Evolutionary conservation across 2,113 vertebrate species (phyloP), one percentile per base, ranked within the genome.

Genomic region (Pica pica): DNA sequence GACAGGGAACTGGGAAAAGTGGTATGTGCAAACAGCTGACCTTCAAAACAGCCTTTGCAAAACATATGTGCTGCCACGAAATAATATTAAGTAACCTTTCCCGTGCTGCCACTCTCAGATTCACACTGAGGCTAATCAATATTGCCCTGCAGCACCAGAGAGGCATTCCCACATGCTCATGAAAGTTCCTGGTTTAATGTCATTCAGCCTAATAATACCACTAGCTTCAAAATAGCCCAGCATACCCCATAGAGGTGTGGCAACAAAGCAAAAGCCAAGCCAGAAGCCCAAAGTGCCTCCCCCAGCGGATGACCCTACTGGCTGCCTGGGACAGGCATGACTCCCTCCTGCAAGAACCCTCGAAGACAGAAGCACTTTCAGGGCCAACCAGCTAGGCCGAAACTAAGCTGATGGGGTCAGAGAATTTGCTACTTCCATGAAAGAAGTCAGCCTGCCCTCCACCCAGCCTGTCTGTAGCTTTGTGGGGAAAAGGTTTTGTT

Each of bases 241-340:
- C 0, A 0, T 35, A 60, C 12, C 11, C 13, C 18, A 44, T 0
- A 16, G 23, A 67, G 9, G 23, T 33, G 26, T 33, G 17, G 55
- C 37, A 83, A 42, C 13, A 76, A 83, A 63, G 41, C 24, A 93
- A 71, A 83, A 82, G 21, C 5, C 31, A 83, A 61, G 65, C 11
- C 55, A 4, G 2, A 60, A 83, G 22, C 15, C 13, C 24, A 35
- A 61, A 2, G 3, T 67, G 86, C 27, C 13, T 21, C 12, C 41
- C 8, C 14, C 13, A 44, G 60, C 6, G 15, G 52, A 33, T 50
- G 47, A 89, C 35, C 50, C 21, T 46, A 37, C 8, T 0, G 3
- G 28, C 33, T 56, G 50, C 27, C n/a, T 10, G 27, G 35, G 57
- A 50, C 60, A 50, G 27, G 19, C 22, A 53, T 0, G 0, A 55